Percentiles rank a stretch among this genome's conserved stretches.
These are phyloP conservation scores for Dermolepida albohirtum DNA, from an alignment of 2,888 invertebrate genomes.

Conservation along the genomic window DNA sequence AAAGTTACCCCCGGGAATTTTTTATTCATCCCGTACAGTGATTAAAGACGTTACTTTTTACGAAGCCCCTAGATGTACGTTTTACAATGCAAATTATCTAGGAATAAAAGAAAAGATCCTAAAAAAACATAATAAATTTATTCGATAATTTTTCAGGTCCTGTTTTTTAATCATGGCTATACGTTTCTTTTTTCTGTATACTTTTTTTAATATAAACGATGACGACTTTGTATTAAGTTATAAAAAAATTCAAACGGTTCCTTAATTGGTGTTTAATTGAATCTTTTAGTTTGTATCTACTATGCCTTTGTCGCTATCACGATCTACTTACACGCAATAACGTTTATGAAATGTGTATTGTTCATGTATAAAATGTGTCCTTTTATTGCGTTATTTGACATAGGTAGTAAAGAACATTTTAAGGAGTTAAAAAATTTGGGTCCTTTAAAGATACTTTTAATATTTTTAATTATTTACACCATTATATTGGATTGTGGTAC, in stretches of 20 bases:
- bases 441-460: no score
- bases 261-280: constrained; percentile 56
- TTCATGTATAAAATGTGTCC: no score
- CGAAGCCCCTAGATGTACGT: constrained; percentile 39
- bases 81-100: constrained; percentile 54
- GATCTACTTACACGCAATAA: constrained; percentile 39
- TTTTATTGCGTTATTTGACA: no score
- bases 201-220: background rate
- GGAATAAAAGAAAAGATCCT: constrained; percentile 48
- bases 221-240: constrained; percentile 46
- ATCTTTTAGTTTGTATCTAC: constrained; percentile 31
- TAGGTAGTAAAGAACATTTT: no score
- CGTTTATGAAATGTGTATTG: background rate
- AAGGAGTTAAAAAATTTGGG: no score
- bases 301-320: constrained; percentile 33
- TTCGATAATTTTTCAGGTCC: constrained; percentile 60
- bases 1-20: constrained; percentile 54
- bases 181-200: constrained; percentile 46
- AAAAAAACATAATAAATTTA: constrained; percentile 56
- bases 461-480: no score
- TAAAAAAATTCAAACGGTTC: constrained; percentile 54
- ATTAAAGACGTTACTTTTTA: constrained; percentile 57
- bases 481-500: no score
- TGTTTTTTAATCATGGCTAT: constrained; percentile 34
- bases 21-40: constrained; percentile 52